phyloP scores from a whole-genome alignment of 2,797 vertebrate genomes.

The Siniperca scherzeri region DNA sequence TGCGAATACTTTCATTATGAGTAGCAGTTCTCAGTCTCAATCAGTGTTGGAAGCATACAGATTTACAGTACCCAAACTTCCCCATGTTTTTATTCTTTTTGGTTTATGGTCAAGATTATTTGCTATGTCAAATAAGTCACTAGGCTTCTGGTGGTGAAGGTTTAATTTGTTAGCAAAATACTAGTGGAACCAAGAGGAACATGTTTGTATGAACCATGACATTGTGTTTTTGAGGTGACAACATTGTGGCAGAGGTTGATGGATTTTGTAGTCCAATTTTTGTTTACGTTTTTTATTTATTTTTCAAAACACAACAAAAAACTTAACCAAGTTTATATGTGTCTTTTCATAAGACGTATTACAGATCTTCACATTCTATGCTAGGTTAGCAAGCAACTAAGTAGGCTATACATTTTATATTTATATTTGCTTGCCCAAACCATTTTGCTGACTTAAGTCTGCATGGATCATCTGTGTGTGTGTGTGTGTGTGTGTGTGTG shows the following conservation, averaged over 20 bases:
- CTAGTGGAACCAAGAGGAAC: not conserved
- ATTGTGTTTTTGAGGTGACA: not conserved
- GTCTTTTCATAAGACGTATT: not conserved
- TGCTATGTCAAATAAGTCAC: not conserved
- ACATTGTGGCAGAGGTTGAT: not conserved
- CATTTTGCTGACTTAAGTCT: not conserved
- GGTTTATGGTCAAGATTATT: constrained; percentile 2
- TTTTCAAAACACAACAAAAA: not conserved
- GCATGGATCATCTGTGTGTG: too few species aligned
- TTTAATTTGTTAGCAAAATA: not conserved
- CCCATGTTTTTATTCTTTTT: constrained; percentile 20
- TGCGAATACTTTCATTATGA: constrained; percentile 48
- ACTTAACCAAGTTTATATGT: not conserved
- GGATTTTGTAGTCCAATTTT: not conserved
- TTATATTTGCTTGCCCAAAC: not conserved
- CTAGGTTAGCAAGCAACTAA: not conserved
- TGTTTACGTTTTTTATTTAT: not conserved
- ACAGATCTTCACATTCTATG: not conserved
- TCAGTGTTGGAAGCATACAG: constrained; percentile 19
- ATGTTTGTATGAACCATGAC: not conserved
- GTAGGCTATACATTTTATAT: not conserved
- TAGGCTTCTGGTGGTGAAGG: not conserved
- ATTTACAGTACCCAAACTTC: constrained; percentile 23
- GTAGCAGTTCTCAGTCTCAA: constrained; percentile 46
- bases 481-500: too few species aligned